A percentile compares a stretch with the other conserved stretches of the same genome.
Evolutionary conservation across 2,888 invertebrate genomes (phyloP).

Genomic region (Aphodius granarius): DNA sequence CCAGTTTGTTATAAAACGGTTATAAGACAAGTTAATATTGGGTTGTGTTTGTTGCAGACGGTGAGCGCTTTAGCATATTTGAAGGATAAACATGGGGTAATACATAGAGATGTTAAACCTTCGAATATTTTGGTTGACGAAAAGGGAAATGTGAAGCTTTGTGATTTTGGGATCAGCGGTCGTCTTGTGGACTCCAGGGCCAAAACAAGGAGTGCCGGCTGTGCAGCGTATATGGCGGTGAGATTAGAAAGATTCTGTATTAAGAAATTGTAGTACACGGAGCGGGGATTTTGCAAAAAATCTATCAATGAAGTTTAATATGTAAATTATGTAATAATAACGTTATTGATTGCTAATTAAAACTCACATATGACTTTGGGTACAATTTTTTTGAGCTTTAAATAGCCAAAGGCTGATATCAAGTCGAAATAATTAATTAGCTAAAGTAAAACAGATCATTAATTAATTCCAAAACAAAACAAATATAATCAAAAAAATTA

Average conservation of each 20-base stretch:
- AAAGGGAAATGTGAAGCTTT: constrained; percentile 93
- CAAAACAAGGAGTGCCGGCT: constrained; percentile 94
- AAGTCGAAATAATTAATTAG: no score
- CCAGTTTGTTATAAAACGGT: neutral
- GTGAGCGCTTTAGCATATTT: constrained; percentile 96
- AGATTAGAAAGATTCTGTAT: constrained; percentile 47
- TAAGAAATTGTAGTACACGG: no score
- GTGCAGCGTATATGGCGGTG: constrained; percentile 99
- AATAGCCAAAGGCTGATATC: no score
- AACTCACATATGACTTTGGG: no score
- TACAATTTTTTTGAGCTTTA: no score
- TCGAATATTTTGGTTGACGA: constrained; percentile 97
- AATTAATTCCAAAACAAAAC: no score
- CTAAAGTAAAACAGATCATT: no score
- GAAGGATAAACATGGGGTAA: constrained; percentile 95
- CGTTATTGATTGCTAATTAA: no score
- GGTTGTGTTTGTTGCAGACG: constrained; percentile 62
- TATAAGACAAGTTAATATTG: neutral
- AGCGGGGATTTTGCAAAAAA: no score
- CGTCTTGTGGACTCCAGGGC: constrained; percentile 97
- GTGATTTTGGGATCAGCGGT: constrained; percentile 99
- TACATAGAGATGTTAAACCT: constrained; percentile 98
- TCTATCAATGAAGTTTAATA: no score
- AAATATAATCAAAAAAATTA: no score
- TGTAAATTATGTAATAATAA: no score